phyloP scores from a whole-genome alignment of 1,140 invertebrate genomes.

The Aricia agestis region DNA sequence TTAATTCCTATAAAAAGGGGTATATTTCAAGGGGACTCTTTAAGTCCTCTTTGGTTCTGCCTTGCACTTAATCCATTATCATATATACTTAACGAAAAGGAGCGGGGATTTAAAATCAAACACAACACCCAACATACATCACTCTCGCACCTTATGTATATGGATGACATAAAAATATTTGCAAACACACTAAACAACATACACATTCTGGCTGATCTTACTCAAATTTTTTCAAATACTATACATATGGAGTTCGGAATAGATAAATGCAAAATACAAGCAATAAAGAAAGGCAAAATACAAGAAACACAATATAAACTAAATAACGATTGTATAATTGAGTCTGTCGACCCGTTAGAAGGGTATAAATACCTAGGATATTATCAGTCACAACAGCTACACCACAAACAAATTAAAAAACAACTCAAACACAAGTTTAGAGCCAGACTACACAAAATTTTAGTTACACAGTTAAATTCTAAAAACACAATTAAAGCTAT shows the following conservation, averaged over 20 bases:
- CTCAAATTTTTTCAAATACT: constrained; percentile 22
- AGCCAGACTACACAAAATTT: constrained; percentile 18
- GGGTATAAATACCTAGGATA: constrained; percentile 24
- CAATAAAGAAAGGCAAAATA: constrained; percentile 12
- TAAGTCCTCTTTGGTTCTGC: constrained; percentile 24
- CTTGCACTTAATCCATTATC: constrained; percentile 22
- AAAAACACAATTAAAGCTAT: constrained; percentile 28
- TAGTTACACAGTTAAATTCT: constrained; percentile 23
- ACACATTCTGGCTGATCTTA: constrained; percentile 19
- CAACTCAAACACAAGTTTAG: constrained; percentile 17
- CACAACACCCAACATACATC: neutral
- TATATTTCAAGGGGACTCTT: constrained; percentile 23
- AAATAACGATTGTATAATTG: neutral
- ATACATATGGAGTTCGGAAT: constrained; percentile 30
- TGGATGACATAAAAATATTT: constrained; percentile 24
- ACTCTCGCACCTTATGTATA: constrained; percentile 20
- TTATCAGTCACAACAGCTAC: constrained; percentile 17
- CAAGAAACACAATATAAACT: constrained; percentile 4
- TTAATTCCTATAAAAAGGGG: constrained; percentile 16
- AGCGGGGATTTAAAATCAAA: constrained; percentile 1
- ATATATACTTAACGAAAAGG: neutral
- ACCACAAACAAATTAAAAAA: constrained; percentile 23
- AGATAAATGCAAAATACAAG: constrained; percentile 28
- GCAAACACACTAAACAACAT: constrained; percentile 10
- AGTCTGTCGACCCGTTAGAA: neutral